These are phyloP conservation scores for Dasyprocta punctata DNA, from an alignment of 2,113 vertebrate species.

Conservation along the genomic window DNA sequence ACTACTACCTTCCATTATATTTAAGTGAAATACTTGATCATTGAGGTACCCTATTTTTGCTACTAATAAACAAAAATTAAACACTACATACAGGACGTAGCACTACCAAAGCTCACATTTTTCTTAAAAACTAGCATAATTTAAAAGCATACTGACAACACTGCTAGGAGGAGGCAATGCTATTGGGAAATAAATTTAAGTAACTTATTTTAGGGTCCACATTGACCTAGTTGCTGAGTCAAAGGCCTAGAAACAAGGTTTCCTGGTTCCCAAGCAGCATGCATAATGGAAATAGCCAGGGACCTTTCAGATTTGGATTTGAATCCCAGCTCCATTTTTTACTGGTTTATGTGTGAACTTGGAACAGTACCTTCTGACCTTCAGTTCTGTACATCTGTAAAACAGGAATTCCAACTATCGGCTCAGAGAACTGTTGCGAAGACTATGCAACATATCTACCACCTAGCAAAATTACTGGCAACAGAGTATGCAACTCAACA, in stretches of 20 bases:
- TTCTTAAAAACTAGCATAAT: neutral
- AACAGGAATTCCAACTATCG: conserved; percentile 7
- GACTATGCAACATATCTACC: neutral
- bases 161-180: neutral
- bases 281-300: neutral
- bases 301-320: neutral
- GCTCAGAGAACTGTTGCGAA: neutral
- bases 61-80: conserved; percentile 36
- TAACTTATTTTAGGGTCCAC: neutral
- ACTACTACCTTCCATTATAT: neutral
- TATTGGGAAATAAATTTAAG: neutral
- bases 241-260: conserved; percentile 5
- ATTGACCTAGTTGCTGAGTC: neutral
- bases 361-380: neutral
- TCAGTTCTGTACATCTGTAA: conserved; percentile 35
- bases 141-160: conserved; percentile 13
- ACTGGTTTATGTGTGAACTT: neutral
- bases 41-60: neutral
- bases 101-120: neutral
- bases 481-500: conserved; percentile 2
- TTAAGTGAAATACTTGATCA: neutral
- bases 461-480: neutral
- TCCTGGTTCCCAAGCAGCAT: neutral
- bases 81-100: neutral
- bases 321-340: conserved; percentile 46